Evolutionary conservation across 1,140 invertebrate species (phyloP).

Genomic region (Sarcophaga bullata): DNA sequence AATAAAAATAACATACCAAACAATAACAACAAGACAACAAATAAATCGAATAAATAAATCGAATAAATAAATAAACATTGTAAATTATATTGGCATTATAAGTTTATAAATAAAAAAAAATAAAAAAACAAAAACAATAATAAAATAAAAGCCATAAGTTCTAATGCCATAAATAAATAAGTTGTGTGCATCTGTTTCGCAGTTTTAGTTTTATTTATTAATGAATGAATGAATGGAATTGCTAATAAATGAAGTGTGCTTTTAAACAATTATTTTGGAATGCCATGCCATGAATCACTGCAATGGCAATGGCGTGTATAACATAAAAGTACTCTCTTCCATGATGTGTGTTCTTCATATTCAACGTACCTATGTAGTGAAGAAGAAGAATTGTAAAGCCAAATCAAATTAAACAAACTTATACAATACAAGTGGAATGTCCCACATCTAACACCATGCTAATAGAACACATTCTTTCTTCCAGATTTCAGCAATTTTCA

Average conservation of each 20-base stretch:
- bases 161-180: background rate
- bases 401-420: no score
- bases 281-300: background rate
- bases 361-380: no score
- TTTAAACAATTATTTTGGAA: no score
- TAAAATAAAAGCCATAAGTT: background rate
- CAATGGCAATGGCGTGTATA: background rate
- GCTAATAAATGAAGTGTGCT: background rate
- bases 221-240: background rate
- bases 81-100: background rate
- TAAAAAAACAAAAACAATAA: no score
- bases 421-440: no score
- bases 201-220: background rate
- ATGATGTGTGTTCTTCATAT: no score
- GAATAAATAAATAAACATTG: background rate
- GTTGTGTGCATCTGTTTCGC: background rate
- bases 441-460: no score
- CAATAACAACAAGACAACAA: background rate
- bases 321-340: background rate
- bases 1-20: background rate
- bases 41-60: background rate
- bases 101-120: no score
- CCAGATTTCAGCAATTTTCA: no score
- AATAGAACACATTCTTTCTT: no score
- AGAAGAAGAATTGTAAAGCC: no score